These are phyloP conservation scores for Notodonta dromedarius DNA, from an alignment of 2,888 invertebrate genomes.

Conservation along the genomic window DNA sequence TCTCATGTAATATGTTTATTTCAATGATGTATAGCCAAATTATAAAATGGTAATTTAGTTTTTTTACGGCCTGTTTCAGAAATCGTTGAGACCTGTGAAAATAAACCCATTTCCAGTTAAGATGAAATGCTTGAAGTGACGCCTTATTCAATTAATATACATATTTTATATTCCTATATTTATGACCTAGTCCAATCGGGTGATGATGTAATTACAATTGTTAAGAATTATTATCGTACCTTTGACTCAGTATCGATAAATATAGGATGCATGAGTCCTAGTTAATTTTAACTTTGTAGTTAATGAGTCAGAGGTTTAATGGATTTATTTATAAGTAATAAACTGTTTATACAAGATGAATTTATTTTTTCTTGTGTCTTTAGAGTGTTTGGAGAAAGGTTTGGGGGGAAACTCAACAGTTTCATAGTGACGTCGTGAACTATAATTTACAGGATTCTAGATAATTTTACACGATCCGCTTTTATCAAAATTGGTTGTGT, in stretches of 20 bases:
- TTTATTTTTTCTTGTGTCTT: constrained; percentile 5
- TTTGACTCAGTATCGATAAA: constrained; percentile 9
- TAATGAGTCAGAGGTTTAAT: constrained; percentile 1
- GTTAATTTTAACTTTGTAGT: constrained; percentile 16
- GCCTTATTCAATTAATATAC: constrained; percentile 7
- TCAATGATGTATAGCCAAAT: too few relatives aligned
- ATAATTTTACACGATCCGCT: too few relatives aligned
- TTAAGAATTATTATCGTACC: neutral
- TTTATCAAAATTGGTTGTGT: neutral
- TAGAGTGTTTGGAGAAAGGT: too few relatives aligned
- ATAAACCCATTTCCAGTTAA: constrained; percentile 47
- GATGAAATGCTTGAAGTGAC: neutral
- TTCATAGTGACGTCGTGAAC: too few relatives aligned
- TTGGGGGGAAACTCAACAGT: too few relatives aligned
- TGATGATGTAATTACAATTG: constrained; percentile 8
- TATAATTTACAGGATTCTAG: too few relatives aligned
- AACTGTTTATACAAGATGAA: constrained; percentile 12
- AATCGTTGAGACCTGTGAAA: constrained; percentile 62
- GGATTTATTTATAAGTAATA: constrained; percentile 21
- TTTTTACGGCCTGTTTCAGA: constrained; percentile 52
- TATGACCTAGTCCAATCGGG: constrained; percentile 35
- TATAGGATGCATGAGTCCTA: constrained; percentile 8
- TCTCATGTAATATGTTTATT: too few relatives aligned
- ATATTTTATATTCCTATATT: constrained; percentile 16
- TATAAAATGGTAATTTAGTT: too few relatives aligned